Evolutionary conservation across 2,888 invertebrate species (phyloP), one percentile per base, ranked within the genome.

Genomic region (Hypercompe scribonia): DNA sequence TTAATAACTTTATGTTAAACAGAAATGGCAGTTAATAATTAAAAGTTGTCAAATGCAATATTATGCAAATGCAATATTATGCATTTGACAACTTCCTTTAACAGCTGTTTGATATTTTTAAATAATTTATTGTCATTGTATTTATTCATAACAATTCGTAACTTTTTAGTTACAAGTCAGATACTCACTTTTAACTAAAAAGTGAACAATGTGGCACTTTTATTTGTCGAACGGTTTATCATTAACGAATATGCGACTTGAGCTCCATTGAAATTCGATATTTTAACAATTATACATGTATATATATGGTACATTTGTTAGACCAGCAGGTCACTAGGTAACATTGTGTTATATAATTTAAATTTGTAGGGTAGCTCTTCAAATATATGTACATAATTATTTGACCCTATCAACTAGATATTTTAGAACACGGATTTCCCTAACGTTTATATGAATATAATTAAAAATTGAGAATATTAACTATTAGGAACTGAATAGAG

Each of bases 221-320:
- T 13, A 24, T 71, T 66, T 24, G n/a, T 58, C 39, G 71, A 54
- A 66, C 24, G 21, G 24, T 8, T 33, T 11, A 66, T 58, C 15
- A 15, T 31, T 71, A 66, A 2, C 11, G 33, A 61, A 65, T 71
- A 28, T 34, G 21, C 54, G 54, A 65, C 24, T 58, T 58, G 31
- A 42, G n/a, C 50, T 28, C 58, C 54, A 58, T 65, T 66, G 65
- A 66, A 58, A 66, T 71, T 66, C 3, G 65, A 33, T 66, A 66
- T 58, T 42, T 21, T 18, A 69, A 24, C 8, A 63, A 69, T 69
- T n/a, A 54, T 54, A 50, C 50, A 50, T 24, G 24, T 50, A 24
- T 50, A n/a, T 10, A 46, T 31, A 67, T 63, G 33, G 18, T 15
- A n/a, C 21, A 11, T 33, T n/a, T 21, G 64, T 31, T 28, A 28